Evolutionary conservation across 2,113 vertebrate genomes (phyloP), one percentile per base, ranked within the genome.

Genomic region (Chunga burmeisteri): DNA sequence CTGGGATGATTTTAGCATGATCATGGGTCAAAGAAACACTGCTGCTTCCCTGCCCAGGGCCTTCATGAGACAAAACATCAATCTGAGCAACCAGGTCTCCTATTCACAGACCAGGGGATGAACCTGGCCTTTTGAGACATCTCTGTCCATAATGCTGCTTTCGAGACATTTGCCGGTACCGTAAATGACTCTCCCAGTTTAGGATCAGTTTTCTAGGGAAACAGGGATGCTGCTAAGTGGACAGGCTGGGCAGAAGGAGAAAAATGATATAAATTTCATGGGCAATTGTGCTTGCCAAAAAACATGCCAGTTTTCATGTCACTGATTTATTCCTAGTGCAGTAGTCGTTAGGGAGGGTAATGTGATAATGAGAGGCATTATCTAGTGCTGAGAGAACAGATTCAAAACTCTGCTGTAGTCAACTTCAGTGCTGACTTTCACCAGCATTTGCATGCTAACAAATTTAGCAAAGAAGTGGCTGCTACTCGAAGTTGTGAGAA

Each of bases 301-400:
- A 82, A 59, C 3, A 2, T 89, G 50, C 58, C 66, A 70, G 81
- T 77, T 90, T 80, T 52, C 70, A 40, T 7, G 62, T 85, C 22
- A 8, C 66, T 65, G 89, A 77, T 91, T 59, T 85, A 89, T 91
- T 94, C 81, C 77, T 17, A 29, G 68, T 17, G 72, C 58, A 68
- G 70, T 46, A 93, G 61, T 94, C 91, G 90, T 46, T 56, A 71
- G 74, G 77, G 81, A 85, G 85, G 78, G 94, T 81, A 94, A 92
- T 94, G 30, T 17, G 90, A 74, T 84, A 89, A 90, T 1, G 5
- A 90, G 56, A 85, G 34, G 29, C 44, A 62, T 88, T 95, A 70
- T 36, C 12, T 11, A 67, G 20, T 4, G 27, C 80, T 72, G 58
- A 49, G 86, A 80, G 26, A 83, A 80, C 42, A 75, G 74, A 87